These are phyloP conservation scores for Lycocerus yunnanus DNA, from an alignment of 2,888 invertebrate genomes.

Conservation along the genomic window DNA sequence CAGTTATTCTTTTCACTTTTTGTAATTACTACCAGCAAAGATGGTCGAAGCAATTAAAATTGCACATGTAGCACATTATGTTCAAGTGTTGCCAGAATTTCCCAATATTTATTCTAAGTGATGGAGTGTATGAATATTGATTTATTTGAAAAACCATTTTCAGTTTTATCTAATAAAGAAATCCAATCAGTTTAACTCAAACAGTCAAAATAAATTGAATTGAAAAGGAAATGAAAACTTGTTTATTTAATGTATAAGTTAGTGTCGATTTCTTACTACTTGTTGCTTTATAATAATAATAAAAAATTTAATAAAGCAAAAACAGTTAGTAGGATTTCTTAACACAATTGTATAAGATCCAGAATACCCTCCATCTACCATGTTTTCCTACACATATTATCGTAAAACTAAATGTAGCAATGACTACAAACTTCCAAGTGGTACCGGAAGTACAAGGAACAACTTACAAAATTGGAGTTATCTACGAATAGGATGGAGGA, in stretches of 20 bases:
- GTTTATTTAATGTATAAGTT: neutral
- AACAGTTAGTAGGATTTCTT: no score
- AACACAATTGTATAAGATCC: no score
- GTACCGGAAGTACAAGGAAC: no score
- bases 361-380: no score
- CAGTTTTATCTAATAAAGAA: neutral
- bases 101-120: neutral
- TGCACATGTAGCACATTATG: neutral
- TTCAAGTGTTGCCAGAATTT: neutral
- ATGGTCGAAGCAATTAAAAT: neutral
- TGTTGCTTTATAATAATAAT: neutral
- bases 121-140: neutral
- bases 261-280: neutral
- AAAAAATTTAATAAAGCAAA: no score
- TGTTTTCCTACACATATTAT: no score
- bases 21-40: neutral
- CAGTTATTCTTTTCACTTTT: neutral
- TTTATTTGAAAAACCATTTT: neutral
- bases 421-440: no score
- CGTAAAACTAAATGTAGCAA: no score
- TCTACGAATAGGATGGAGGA: no score
- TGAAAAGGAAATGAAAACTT: neutral
- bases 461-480: no score
- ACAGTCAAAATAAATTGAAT: neutral
- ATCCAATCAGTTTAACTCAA: neutral